A percentile compares a stretch with the other conserved stretches of the same genome.
phyloP scores from a whole-genome alignment of 2,797 vertebrate genomes.

The Clangula hyemalis region DNA sequence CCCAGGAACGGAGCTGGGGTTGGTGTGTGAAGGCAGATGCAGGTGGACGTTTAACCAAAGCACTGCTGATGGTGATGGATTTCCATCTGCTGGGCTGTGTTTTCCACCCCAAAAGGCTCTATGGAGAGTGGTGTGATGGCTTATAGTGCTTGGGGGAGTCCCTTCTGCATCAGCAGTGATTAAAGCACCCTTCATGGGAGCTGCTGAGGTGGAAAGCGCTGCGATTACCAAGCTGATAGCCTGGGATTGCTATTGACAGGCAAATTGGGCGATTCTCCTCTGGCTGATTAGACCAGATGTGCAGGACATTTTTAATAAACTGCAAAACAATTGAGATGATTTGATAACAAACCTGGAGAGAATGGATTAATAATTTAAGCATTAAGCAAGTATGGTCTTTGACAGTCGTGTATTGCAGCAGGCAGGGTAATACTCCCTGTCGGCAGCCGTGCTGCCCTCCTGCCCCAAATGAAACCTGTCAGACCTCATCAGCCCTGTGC shows the following conservation, averaged over 20 bases:
- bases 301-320: conserved; percentile 24
- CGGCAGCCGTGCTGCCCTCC: fast-evolving
- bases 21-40: fast-evolving
- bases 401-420: neutral
- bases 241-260: neutral
- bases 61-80: neutral
- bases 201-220: neutral
- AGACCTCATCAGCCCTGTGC: fast-evolving
- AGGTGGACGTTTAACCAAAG: neutral
- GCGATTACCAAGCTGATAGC: neutral
- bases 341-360: neutral
- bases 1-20: fast-evolving
- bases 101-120: neutral
- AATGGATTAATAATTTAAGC: neutral
- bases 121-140: fast-evolving
- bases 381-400: neutral
- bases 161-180: neutral
- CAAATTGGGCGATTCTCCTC: neutral
- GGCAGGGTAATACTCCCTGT: fast-evolving
- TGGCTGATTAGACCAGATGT: neutral
- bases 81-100: fast-evolving
- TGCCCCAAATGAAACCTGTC: neutral
- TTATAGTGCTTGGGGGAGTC: neutral
- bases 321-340: neutral
- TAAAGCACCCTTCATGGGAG: neutral